These are phyloP conservation scores for Esox masquinongy DNA, from an alignment of 2,797 vertebrate species.

Conservation along the genomic window DNA sequence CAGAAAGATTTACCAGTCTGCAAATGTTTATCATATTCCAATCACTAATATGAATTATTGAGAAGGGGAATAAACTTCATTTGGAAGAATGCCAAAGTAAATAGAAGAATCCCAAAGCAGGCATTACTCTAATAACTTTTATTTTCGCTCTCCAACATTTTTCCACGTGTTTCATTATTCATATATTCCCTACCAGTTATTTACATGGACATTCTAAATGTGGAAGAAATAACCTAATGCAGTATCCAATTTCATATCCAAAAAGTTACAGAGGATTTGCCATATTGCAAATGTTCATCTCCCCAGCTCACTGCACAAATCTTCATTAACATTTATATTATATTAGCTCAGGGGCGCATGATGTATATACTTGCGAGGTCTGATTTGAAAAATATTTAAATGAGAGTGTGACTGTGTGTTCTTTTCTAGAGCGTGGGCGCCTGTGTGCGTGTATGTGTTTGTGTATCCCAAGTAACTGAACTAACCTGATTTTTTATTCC, in stretches of 20 bases:
- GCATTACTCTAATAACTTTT: constrained; percentile 8
- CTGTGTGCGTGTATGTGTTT: neutral
- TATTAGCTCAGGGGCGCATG: constrained; percentile 70
- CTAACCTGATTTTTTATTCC: constrained; percentile 48
- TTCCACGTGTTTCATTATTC: constrained; percentile 19
- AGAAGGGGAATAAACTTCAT: constrained; percentile 24
- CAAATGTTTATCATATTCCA: constrained; percentile 36
- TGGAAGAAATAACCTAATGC: constrained; percentile 27
- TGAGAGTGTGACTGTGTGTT: constrained; percentile 46
- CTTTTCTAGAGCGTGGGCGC: neutral
- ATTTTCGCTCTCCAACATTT: constrained; percentile 10
- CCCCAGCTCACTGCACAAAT: constrained; percentile 60
- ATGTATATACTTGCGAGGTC: constrained; percentile 62
- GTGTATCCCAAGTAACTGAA: constrained; percentile 50
- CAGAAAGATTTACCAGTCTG: constrained; percentile 28
- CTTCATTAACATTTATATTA: constrained; percentile 81
- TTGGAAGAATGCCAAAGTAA: constrained; percentile 26
- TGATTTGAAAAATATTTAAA: constrained; percentile 68
- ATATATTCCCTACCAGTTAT: constrained; percentile 22
- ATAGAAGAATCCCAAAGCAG: constrained; percentile 22
- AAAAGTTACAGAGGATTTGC: constrained; percentile 57
- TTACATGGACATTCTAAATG: constrained; percentile 31
- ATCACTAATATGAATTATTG: constrained; percentile 38
- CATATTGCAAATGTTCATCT: constrained; percentile 65
- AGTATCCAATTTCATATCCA: constrained; percentile 48